Conservation (phyloP, 2,113 vertebrate genomes). For the Typhlomys cinereus region DNA sequence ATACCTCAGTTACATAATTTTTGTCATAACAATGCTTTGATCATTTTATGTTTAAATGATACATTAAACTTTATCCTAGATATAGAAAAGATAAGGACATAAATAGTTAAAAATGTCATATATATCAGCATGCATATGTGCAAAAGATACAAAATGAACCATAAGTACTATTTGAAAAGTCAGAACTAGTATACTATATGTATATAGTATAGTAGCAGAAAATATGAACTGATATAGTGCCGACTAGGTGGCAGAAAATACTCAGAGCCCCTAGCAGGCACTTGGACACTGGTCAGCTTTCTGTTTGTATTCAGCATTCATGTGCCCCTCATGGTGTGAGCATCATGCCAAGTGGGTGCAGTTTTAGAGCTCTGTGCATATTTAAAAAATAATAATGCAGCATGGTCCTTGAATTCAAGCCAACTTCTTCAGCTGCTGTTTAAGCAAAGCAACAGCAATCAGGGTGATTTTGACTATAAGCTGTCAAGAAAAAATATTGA, state of each 20-base stretch:
- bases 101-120: background rate
- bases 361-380: background rate
- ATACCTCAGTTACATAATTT: background rate
- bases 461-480: conserved; percentile 64
- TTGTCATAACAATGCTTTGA: background rate
- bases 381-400: conserved; percentile 32
- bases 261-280: background rate
- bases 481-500: conserved; percentile 65
- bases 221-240: background rate
- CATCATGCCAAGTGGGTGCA: background rate
- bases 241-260: background rate
- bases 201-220: background rate
- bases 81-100: background rate
- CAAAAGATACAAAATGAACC: background rate
- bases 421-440: conserved; percentile 65
- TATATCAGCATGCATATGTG: background rate
- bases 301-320: background rate
- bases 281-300: background rate
- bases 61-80: background rate
- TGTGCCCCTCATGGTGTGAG: background rate
- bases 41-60: background rate
- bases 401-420: conserved; percentile 56
- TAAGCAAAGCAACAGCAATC: conserved; percentile 43
- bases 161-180: background rate
- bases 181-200: background rate